Percentiles rank a stretch among this genome's conserved stretches.
Conservation (phyloP, 2,888 invertebrate genomes). For the Cantharis lateralis region DNA sequence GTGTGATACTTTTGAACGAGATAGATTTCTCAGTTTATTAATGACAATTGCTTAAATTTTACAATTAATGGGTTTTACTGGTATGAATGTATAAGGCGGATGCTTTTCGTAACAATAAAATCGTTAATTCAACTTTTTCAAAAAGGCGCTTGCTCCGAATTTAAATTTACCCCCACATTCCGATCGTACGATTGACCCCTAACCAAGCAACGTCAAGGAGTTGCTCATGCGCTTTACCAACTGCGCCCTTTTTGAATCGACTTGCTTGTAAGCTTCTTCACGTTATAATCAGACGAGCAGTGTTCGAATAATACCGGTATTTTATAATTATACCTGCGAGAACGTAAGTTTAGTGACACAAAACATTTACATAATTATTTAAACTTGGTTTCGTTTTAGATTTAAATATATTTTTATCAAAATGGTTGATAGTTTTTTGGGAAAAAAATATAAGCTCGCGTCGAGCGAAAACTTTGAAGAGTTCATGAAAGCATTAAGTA, state of each 20-base stretch:
- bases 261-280: neutral
- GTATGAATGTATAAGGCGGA: neutral
- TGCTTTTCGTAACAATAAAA: constrained; percentile 4
- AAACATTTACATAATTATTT: neutral
- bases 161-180: constrained; percentile 8
- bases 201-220: neutral
- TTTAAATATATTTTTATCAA: neutral
- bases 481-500: constrained; percentile 85
- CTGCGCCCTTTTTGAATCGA: neutral
- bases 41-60: constrained; percentile 4
- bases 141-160: constrained; percentile 9
- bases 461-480: constrained; percentile 86
- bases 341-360: neutral
- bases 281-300: neutral
- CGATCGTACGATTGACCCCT: constrained; percentile 8
- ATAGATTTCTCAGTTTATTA: neutral
- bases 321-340: neutral
- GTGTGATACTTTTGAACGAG: neutral
- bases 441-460: constrained; percentile 75
- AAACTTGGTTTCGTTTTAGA: neutral
- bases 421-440: constrained; percentile 50
- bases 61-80: neutral
- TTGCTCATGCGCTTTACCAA: neutral
- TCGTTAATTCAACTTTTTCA: constrained; percentile 4
- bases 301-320: neutral